Percentiles rank a stretch among this genome's conserved stretches.
phyloP scores from a whole-genome alignment of 2,797 vertebrate species.

The Ceryle rudis region DNA sequence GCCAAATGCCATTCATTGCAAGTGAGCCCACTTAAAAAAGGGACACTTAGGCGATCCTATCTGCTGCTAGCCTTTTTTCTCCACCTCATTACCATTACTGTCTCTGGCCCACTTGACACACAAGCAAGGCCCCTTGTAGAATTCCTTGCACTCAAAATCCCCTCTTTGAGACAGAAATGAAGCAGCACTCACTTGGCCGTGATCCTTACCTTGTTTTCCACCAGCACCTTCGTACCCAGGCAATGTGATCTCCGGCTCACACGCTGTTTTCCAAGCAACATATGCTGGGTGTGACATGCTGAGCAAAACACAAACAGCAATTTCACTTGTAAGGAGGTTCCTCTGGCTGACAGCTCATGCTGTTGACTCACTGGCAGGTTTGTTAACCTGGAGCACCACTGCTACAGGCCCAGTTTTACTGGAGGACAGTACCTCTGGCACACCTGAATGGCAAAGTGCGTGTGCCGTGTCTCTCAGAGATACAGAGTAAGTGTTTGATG shows the following conservation, averaged over 20 bases:
- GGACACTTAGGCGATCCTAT: background rate
- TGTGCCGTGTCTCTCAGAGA: background rate
- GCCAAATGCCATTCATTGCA: background rate
- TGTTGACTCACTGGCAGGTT: constrained; percentile 17
- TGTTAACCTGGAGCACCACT: background rate
- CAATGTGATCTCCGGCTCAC: constrained; percentile 69
- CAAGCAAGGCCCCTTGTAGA: background rate
- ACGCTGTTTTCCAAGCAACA: constrained; percentile 21
- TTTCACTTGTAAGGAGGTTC: constrained; percentile 53
- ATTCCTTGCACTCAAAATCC: background rate
- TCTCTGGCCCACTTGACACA: background rate
- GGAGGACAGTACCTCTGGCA: background rate
- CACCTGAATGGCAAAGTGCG: background rate
- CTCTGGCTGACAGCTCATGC: constrained; percentile 4
- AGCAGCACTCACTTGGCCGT: background rate
- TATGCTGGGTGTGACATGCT: background rate
- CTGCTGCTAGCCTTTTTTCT: background rate
- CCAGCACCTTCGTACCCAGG: background rate
- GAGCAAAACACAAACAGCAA: constrained; percentile 53
- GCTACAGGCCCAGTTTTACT: background rate
- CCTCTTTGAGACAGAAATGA: background rate
- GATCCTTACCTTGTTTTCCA: constrained; percentile 56
- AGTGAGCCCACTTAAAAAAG: background rate
- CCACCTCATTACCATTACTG: background rate
- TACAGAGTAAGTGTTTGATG: background rate